Evolutionary conservation across 2,888 invertebrate species (phyloP).

Genomic region (Rotaria sp.): DNA sequence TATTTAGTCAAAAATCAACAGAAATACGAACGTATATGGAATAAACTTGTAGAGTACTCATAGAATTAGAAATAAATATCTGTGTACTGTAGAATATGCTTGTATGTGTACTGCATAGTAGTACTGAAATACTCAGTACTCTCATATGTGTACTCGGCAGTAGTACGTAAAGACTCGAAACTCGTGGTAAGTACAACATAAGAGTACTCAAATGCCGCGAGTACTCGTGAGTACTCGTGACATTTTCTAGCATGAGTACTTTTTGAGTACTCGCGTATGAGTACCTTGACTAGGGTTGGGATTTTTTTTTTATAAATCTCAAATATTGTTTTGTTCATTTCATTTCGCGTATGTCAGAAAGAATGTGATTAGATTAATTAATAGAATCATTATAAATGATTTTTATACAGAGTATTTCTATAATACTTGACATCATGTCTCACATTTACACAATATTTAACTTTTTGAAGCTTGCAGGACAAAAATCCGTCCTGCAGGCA

Average conservation of each 20-base stretch:
- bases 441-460: too few species aligned
- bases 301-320: too few species aligned
- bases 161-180: not conserved
- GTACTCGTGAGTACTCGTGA: not conserved
- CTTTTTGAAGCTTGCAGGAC: too few species aligned
- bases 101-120: not conserved
- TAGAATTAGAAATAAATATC: not conserved
- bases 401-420: too few species aligned
- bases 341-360: too few species aligned
- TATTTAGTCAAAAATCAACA: not conserved
- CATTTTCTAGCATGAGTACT: not conserved
- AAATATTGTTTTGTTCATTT: too few species aligned
- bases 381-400: too few species aligned
- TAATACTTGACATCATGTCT: too few species aligned
- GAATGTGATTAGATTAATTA: too few species aligned
- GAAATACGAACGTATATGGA: not conserved
- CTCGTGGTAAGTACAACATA: not conserved
- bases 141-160: not conserved
- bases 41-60: not conserved
- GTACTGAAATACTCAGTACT: not conserved
- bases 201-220: not conserved
- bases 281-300: not conserved
- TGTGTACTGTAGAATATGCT: not conserved
- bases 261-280: not conserved
- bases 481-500: too few species aligned